Evolutionary conservation across 92 coral and sea anemone genomes (phyloP).

Genomic region (Metridium senile): DNA sequence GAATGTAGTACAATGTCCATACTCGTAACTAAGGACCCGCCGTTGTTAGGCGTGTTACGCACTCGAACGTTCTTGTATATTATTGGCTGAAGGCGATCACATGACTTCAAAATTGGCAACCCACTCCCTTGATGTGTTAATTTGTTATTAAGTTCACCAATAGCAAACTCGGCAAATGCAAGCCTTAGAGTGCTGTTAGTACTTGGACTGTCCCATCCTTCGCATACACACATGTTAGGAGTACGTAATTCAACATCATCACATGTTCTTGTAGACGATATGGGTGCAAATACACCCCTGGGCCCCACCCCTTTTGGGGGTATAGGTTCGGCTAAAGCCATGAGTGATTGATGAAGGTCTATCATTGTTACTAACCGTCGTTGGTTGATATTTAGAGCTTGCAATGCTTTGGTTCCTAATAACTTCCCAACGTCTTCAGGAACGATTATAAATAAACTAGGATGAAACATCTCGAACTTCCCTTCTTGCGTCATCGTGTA

Average conservation of each 20-base stretch:
- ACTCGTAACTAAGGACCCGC: conserved; percentile 49
- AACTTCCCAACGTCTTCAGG: conserved; percentile 59
- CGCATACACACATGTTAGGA: conserved; percentile 83
- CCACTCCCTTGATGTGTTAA: conserved; percentile 15
- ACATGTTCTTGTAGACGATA: conserved; percentile 64
- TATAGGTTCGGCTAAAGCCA: conserved; percentile 62
- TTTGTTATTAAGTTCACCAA: conserved; percentile 77
- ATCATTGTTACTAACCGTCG: conserved; percentile 73
- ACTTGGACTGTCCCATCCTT: conserved; percentile 87
- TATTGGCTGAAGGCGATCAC: conserved; percentile 67
- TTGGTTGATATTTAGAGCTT: conserved; percentile 65
- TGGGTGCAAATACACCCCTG: conserved; percentile 66
- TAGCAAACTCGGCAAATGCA: conserved; percentile 84
- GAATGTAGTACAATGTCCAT: conserved; percentile 47
- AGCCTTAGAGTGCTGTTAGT: conserved; percentile 66
- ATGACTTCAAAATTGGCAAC: conserved; percentile 36
- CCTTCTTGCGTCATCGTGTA: conserved; percentile 78
- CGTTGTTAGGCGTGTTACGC: conserved; percentile 58
- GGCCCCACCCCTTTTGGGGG: conserved; percentile 46
- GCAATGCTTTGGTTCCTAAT: conserved; percentile 65
- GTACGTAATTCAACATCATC: conserved; percentile 65
- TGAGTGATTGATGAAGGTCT: conserved; percentile 73
- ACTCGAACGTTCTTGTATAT: conserved; percentile 75
- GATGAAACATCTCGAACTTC: conserved; percentile 90
- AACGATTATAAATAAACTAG: conserved; percentile 71